Evolutionary conservation across 2,888 invertebrate species (phyloP).

Genomic region (Epirrhoe tristata): DNA sequence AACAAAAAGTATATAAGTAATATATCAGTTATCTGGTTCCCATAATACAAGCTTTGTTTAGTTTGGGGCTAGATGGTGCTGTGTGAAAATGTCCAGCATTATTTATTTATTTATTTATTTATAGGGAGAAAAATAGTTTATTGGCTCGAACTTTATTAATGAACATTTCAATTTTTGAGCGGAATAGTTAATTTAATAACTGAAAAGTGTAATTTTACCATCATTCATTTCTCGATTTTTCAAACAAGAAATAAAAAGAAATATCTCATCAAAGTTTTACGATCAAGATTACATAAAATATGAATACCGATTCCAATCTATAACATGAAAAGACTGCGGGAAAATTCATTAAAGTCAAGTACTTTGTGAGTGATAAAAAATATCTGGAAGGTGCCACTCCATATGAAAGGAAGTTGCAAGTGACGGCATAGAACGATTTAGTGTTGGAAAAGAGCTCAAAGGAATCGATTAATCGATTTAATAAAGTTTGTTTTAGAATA

Average conservation of each 20-base stretch:
- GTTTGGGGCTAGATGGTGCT: too few relatives aligned
- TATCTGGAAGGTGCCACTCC: slow-evolving; percentile 48
- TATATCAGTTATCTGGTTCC: too few relatives aligned
- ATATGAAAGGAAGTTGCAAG: slow-evolving; percentile 50
- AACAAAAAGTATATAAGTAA: too few relatives aligned
- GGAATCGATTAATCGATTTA: background rate
- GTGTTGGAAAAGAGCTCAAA: slow-evolving; percentile 20
- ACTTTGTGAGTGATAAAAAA: slow-evolving; percentile 52
- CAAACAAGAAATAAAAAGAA: background rate
- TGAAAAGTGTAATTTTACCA: too few relatives aligned
- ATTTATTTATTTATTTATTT: too few relatives aligned
- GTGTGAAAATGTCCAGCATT: too few relatives aligned
- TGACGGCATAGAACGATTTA: slow-evolving; percentile 39
- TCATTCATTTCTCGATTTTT: background rate
- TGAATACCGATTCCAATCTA: background rate
- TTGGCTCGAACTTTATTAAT: too few relatives aligned
- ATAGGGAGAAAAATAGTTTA: too few relatives aligned
- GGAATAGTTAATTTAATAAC: too few relatives aligned
- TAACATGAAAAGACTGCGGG: slow-evolving; percentile 42
- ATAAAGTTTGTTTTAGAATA: background rate
- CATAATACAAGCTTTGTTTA: too few relatives aligned
- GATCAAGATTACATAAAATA: background rate
- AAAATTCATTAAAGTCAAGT: slow-evolving; percentile 58
- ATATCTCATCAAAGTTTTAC: background rate
- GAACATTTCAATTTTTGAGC: too few relatives aligned